Evolutionary conservation across 2,888 invertebrate species (phyloP), one percentile per base, ranked within the genome.

Genomic region (Pedicia rivosa): DNA sequence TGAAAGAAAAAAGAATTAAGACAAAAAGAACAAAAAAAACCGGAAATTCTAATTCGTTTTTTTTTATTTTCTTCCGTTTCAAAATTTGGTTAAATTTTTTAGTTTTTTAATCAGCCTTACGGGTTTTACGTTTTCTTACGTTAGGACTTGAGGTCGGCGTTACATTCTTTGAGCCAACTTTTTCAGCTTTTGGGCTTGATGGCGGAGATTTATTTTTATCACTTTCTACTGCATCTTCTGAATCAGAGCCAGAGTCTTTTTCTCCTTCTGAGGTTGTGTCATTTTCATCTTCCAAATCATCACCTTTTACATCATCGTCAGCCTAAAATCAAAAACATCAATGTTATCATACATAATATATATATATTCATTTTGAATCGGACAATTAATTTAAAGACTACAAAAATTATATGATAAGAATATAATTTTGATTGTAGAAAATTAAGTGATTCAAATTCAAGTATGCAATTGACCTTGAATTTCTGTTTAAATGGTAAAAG

Each of bases 61-160:
- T n/a, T 30, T 16, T 24, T 8, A 16, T 15, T 3, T 30, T n/a
- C 12, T 17, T 5, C 30, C 19, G 16, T 17, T 16, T 30, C n/a
- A 16, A 30, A 29, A 17, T n/a, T 9, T 14, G 12, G 12, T 26
- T 26, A 26, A 6, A 9, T 37, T 29, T 31, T 26, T 24, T 31
- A 30, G 6, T 20, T 19, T 27, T 33, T 40, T 67, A 78, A 56
- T 78, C 77, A 34, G 72, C 80, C 63, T 79, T 79, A 50, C 80
- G 66, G 35, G 79, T 66, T 40, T 17, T n/a, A 42, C 82, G 74
- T 59, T 78, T 78, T 56, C 78, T 75, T 41, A 77, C 69, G 51
- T 63, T 64, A 5, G 68, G 65, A 56, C 72, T 70, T 47, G 55
- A 56, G 15, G 63, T 56, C 31, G 55, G 52, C 19, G 41, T 36